Base-by-base conservation (phyloP, 2,113 vertebrate species). In the Progne subis region DNA sequence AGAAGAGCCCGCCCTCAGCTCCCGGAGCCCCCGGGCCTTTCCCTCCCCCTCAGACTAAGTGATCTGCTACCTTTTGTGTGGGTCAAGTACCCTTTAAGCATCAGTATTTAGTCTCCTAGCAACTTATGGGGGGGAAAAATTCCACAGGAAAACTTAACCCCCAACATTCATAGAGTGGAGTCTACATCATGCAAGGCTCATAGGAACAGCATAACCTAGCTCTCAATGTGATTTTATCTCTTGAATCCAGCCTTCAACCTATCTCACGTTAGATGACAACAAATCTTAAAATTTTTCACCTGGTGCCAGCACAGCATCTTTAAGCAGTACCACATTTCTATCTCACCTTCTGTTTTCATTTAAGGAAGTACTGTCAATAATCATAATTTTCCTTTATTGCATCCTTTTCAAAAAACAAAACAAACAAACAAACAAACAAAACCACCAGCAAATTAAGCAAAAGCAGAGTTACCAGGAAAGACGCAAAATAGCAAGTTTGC, bases 171-270 rank as follows among this genome's bases (percentile, higher is more conserved):
- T 32, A 24, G 3, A 41, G 49, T 55, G 60, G 85, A 55, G 59
- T 32, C 69, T 88, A 31, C 47, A 39, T 32, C 6, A 96, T 89
- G 68, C 94, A 91, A 50, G 55, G 46, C 86, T 88, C 80, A 63
- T 37, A 85, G 77, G 57, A 92, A 47, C 39, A 50, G 81, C 71
- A 78, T 44, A 94, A 89, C 77, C 90, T 47, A 72, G 14, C 87
- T 96, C 89, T 82, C 15, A 1, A 82, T 94, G 74, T 90, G 79
- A 72, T 93, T 96, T 96, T 96, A 95, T 96, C 96, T 95, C 79
- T 0, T 81, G 92, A 95, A 94, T 93, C 71, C 94, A 96, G 94
- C 92, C 90, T 96, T 97, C 94, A 92, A 81, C 82, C 69, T 82
- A 82, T 67, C 57, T 93, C 88, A 55, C 49, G 46, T 90, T 92